Evolutionary conservation across 2,888 invertebrate genomes (phyloP), one percentile per base, ranked within the genome.

Genomic region (Parascotia fuliginaria): DNA sequence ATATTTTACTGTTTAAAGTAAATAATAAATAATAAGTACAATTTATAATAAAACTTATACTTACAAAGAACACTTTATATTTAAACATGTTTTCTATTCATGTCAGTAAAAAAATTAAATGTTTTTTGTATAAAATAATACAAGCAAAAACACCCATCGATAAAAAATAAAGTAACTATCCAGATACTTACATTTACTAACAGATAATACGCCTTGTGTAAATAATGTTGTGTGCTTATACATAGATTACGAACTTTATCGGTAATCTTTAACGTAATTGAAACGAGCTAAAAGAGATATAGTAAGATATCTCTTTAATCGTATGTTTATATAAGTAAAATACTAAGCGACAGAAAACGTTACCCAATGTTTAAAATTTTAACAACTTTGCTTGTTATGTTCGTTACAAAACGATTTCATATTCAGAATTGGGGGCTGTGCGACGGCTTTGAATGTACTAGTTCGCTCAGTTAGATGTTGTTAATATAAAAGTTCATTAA

Each of bases 351-450:
- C 53, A 57, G n/a, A n/a, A n/a, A n/a, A n/a, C n/a, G n/a, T n/a
- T n/a, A 28, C 9, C 13, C 12, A 37, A 52, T 7, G 55, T 50
- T 55, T 59, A 13, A 32, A 43, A 48, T 48, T 58, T 62, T 60
- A 40, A 50, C 58, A 80, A 81, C 74, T 81, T 81, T 75, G 67
- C 79, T 82, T 70, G 79, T 81, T 76, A 77, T 42, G 31, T 60
- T 68, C 63, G 69, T 76, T 75, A 69, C 33, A 53, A 64, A 57
- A 59, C 55, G 36, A 48, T 52, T 39, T 48, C 14, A 48, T 12
- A 39, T 19, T 13, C 40, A 29, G 38, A 48, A 56, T 47, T 41
- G 28, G 13, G 9, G 29, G 42, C 22, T 13, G 11, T n/a, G 45
- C 32, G 41, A 47, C 50, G 49, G 55, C 55, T 62, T 65, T 45